phyloP scores from a whole-genome alignment of 2,888 invertebrate species.

The Caenorhabditis sp. region DNA sequence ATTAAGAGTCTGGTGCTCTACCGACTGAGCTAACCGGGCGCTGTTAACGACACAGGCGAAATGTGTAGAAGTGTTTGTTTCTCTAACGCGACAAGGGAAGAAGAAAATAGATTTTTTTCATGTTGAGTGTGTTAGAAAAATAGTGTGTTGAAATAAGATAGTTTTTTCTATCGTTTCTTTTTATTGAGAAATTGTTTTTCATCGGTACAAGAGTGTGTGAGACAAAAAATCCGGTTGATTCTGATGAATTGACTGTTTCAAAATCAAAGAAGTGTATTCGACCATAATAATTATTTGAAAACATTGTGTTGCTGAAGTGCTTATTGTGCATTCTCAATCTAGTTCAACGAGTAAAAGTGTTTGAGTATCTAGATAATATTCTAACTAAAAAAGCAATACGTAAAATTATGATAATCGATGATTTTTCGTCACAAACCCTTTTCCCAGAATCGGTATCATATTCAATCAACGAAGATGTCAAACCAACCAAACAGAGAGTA shows the following conservation, averaged over 20 bases:
- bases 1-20: constrained; percentile 70
- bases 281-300: too few relatives aligned
- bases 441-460: constrained; percentile 40
- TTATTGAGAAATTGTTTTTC: too few relatives aligned
- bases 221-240: too few relatives aligned
- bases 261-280: too few relatives aligned
- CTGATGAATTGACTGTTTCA: too few relatives aligned
- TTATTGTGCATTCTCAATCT: too few relatives aligned
- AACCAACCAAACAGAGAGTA: constrained; percentile 14
- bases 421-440: constrained; percentile 27
- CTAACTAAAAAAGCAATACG: background rate
- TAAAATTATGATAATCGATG: background rate
- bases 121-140: background rate
- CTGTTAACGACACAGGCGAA: background rate
- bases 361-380: background rate
- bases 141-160: background rate
- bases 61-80: background rate
- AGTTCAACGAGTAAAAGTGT: too few relatives aligned
- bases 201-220: too few relatives aligned
- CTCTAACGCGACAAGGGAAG: background rate
- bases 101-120: background rate
- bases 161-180: too few relatives aligned
- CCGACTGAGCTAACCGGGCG: constrained; percentile 69
- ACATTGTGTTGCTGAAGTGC: too few relatives aligned
- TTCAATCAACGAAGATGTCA: constrained; percentile 13